These are phyloP conservation scores for Bradynema listronoti DNA, from an alignment of 1,140 invertebrate species.

Conservation along the genomic window DNA sequence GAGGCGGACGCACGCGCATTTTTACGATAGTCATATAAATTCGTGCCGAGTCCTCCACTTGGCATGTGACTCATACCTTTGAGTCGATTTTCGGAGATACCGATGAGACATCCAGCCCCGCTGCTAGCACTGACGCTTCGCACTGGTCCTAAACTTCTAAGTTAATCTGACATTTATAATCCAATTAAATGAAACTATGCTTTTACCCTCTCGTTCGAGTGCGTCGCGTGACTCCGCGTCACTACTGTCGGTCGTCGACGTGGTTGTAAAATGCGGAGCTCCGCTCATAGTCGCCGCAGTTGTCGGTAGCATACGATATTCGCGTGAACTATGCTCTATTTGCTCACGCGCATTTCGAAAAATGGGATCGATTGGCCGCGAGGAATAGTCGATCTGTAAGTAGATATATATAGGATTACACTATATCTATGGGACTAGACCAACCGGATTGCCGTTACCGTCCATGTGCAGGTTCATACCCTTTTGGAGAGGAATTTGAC, in stretches of 20 bases:
- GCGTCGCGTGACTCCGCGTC: not conserved
- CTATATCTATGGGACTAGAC: not conserved
- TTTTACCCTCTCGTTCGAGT: no score
- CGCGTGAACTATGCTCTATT: no score
- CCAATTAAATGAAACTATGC: no score
- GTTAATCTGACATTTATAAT: not conserved
- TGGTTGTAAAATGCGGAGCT: not conserved
- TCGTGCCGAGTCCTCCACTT: no score
- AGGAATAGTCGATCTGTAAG: slow-evolving; percentile 41
- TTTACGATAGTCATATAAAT: no score
- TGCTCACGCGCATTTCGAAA: slow-evolving; percentile 43
- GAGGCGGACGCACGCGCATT: no score
- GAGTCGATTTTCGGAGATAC: slow-evolving; percentile 16
- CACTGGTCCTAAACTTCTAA: not conserved
- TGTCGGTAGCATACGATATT: no score
- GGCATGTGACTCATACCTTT: no score
- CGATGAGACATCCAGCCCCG: slow-evolving; percentile 21
- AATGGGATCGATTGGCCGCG: slow-evolving; percentile 43
- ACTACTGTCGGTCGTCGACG: not conserved
- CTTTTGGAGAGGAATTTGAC: slow-evolving; percentile 33
- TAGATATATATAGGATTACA: not conserved
- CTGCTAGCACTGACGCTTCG: slow-evolving; percentile 11
- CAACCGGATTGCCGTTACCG: slow-evolving; percentile 35
- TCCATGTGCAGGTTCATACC: slow-evolving; percentile 35
- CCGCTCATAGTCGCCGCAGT: no score